These are phyloP conservation scores for Cephus sareptanus DNA, from an alignment of 2,888 invertebrate genomes.

Conservation along the genomic window DNA sequence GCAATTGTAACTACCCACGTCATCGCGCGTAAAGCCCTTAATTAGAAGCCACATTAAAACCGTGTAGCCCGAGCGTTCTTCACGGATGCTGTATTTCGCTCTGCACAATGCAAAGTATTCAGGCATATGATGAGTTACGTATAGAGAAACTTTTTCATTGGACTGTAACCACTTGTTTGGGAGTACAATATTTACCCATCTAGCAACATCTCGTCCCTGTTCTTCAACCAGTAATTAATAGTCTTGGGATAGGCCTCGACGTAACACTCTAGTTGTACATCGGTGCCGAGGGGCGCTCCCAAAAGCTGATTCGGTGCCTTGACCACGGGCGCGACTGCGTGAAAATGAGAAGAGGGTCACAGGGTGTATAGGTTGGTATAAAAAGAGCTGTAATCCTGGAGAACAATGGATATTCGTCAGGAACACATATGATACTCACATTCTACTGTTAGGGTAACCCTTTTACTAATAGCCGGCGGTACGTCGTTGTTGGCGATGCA, in stretches of 20 bases:
- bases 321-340: conserved; percentile 86
- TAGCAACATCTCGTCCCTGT: conserved; percentile 75
- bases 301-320: conserved; percentile 90
- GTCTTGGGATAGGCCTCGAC: conserved; percentile 87
- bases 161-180: background rate
- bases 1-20: conserved; percentile 83
- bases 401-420: background rate
- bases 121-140: background rate
- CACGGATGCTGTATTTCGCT: conserved; percentile 79
- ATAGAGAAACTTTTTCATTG: background rate
- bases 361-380: background rate
- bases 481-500: conserved; percentile 94
- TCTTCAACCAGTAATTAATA: conserved; percentile 84
- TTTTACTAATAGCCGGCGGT: conserved; percentile 89
- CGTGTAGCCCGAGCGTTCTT: conserved; percentile 79
- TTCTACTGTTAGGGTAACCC: conserved; percentile 88
- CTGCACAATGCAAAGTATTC: conserved; percentile 66
- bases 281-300: conserved; percentile 86
- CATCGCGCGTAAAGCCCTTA: conserved; percentile 70
- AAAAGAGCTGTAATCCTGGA: background rate
- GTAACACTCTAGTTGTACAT: conserved; percentile 87
- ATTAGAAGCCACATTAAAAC: conserved; percentile 80
- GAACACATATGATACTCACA: conserved; percentile 73
- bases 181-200: conserved; percentile 49
- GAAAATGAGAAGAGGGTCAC: background rate